Evolutionary conservation across 2,888 invertebrate genomes (phyloP), one percentile per base, ranked within the genome.

Genomic region (Steinernema carpocapsae): DNA sequence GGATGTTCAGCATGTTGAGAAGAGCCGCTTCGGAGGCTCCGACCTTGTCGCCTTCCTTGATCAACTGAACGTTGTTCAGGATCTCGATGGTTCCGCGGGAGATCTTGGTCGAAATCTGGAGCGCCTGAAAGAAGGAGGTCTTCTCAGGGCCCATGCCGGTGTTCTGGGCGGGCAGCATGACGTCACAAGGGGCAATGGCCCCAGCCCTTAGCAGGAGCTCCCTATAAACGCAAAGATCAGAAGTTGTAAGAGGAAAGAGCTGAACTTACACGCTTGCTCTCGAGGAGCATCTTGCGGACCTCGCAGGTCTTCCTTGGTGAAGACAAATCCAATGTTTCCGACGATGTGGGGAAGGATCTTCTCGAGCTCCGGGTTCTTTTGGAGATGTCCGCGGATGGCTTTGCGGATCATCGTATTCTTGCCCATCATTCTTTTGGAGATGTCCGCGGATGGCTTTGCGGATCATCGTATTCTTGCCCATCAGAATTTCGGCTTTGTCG

Each of bases 401-500:
- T 99, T 99, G 79, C 97, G 92, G 94, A 99, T 99, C 99, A 99
- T 99, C 88, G 99, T 99, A 91, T 99, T 99, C 90, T 99, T 99
- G n/a, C n/a, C n/a, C n/a, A n/a, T n/a, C n/a, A n/a, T 97, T 97
- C 88, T 93, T 93, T 87, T 96, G 95, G 84, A 97, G 89, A 89
- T 97, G 97, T 73, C 97, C 97, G 85, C 94, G 93, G 89, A 99
- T 97, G 73, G 97, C 97, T 89, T 99, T 99, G 79, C 97, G 92
- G 94, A 99, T 99, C 99, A 99, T 99, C 88, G 99, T 99, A 91
- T 99, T 99, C 90, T 99, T 99, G 78, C 99, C 99, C 97, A 99
- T 97, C 85, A 99, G 84, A 70, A 90, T 88, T 72, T 88, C 90
- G 56, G 85, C 87, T 76, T 56, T 72, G 84, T 86, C 86, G 73